phyloP scores from a whole-genome alignment of 2,888 invertebrate species.

The Nemotelus nigrinus region DNA sequence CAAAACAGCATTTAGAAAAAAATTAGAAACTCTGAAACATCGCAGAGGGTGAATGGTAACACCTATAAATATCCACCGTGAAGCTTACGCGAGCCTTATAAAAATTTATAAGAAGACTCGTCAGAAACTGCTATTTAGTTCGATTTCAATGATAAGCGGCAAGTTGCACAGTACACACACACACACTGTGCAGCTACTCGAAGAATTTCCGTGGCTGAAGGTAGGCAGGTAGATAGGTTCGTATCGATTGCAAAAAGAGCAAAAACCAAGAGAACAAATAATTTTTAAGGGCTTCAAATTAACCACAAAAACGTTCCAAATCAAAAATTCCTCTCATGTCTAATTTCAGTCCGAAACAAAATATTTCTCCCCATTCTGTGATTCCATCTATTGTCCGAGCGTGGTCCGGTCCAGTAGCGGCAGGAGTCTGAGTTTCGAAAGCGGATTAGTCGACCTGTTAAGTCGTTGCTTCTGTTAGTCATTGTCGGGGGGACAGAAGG shows the following conservation, averaged over 20 bases:
- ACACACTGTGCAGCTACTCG: slow-evolving; percentile 10
- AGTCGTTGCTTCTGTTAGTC: too few relatives aligned
- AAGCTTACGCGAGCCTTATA: slow-evolving; percentile 42
- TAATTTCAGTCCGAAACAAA: slow-evolving; percentile 10
- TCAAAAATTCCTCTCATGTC: slow-evolving; percentile 39
- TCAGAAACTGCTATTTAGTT: slow-evolving; percentile 47
- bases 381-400: too few relatives aligned
- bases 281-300: slow-evolving; percentile 30
- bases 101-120: slow-evolving; percentile 49
- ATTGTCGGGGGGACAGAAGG: too few relatives aligned
- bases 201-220: slow-evolving; percentile 23
- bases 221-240: neutral
- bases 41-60: neutral
- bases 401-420: too few relatives aligned
- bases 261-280: slow-evolving; percentile 36
- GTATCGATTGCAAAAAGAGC: neutral
- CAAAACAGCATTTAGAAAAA: too few relatives aligned
- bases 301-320: slow-evolving; percentile 29
- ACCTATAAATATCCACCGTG: neutral
- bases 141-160: slow-evolving; percentile 32
- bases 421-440: too few relatives aligned
- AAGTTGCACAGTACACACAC: slow-evolving; percentile 22
- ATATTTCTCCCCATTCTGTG: slow-evolving; percentile 9
- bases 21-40: too few relatives aligned
- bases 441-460: too few relatives aligned